phyloP scores from a whole-genome alignment of 2,113 vertebrate genomes.

The Lamprotornis superbus region DNA sequence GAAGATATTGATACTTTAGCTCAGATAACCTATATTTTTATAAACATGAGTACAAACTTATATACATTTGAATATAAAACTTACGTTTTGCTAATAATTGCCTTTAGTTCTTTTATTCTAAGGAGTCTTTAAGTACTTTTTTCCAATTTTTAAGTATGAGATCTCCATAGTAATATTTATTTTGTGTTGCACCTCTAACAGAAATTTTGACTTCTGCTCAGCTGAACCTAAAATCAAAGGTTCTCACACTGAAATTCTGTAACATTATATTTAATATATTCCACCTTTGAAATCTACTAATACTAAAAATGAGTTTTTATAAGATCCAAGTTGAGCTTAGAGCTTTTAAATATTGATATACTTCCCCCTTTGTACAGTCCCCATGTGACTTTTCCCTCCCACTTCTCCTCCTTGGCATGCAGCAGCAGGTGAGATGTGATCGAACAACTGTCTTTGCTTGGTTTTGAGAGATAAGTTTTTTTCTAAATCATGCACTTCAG shows the following conservation, averaged over 20 bases:
- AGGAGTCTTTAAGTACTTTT: neutral
- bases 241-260: neutral
- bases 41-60: neutral
- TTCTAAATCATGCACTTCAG: neutral
- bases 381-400: neutral
- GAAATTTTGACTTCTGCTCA: neutral
- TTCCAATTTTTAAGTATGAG: neutral
- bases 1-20: neutral
- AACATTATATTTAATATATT: constrained; percentile 44
- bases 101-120: neutral
- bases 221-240: neutral
- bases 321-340: neutral
- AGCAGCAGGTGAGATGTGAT: constrained; percentile 27
- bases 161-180: neutral
- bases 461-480: neutral
- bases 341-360: constrained; percentile 31
- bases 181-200: neutral
- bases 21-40: neutral
- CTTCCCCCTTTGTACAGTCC: constrained; percentile 9
- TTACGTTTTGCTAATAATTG: neutral
- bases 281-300: constrained; percentile 24
- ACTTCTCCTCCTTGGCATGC: constrained; percentile 22
- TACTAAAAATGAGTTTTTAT: constrained; percentile 44
- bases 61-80: fast-evolving
- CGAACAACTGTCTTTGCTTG: constrained; percentile 26